Conservation (phyloP, 2,113 vertebrate genomes). For the Caretta caretta region DNA sequence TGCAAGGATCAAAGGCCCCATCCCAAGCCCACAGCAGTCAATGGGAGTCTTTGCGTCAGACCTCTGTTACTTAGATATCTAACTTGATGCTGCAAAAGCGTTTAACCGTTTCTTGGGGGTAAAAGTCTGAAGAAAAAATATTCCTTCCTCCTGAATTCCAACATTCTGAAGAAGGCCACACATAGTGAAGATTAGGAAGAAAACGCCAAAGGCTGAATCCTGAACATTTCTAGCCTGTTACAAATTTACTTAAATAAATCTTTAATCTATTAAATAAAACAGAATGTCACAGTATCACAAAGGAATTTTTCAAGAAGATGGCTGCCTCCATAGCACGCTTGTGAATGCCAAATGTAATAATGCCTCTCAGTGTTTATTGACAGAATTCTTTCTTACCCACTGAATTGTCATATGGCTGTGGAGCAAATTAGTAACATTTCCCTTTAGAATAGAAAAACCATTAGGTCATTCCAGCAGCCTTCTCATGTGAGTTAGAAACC, state of each 20-base stretch:
- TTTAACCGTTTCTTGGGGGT: not conserved
- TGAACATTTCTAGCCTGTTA: constrained; percentile 18
- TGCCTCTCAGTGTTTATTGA: constrained; percentile 66
- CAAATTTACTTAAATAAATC: constrained; percentile 57
- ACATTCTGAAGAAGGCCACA: constrained; percentile 19
- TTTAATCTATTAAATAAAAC: constrained; percentile 63
- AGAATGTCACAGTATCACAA: constrained; percentile 50
- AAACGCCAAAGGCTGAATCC: not conserved
- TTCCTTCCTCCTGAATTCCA: not conserved
- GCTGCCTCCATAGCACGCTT: constrained; percentile 26
- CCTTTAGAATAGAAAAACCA: constrained; percentile 53
- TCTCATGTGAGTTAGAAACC: not conserved
- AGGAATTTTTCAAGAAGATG: constrained; percentile 69
- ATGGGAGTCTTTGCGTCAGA: not conserved
- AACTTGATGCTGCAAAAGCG: not conserved
- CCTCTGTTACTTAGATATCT: not conserved
- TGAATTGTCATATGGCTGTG: constrained; percentile 57
- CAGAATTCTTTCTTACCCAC: constrained; percentile 55
- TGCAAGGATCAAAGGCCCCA: not conserved
- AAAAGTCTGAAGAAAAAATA: accelerated
- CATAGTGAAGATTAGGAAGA: not conserved
- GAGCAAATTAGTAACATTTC: constrained; percentile 40
- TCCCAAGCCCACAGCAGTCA: not conserved
- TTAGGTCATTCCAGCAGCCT: constrained; percentile 40
- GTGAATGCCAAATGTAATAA: constrained; percentile 55